Percentiles rank a stretch among this genome's conserved stretches.
These are phyloP conservation scores for Phocoena sinus DNA, from an alignment of 2,113 vertebrate species.

Conservation along the genomic window DNA sequence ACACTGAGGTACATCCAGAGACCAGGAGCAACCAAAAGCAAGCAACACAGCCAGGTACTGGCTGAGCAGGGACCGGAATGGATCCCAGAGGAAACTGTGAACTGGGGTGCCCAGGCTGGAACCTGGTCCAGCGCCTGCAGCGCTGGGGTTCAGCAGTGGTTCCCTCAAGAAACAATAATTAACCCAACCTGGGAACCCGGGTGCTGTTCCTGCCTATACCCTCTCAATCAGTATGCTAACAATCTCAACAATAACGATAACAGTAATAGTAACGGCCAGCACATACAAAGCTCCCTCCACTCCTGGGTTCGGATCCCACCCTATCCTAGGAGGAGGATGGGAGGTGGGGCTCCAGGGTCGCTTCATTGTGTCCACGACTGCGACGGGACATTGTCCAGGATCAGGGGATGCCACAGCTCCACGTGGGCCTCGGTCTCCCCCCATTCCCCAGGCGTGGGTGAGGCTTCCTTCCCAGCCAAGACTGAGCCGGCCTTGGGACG, in stretches of 20 bases:
- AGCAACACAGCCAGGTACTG: neutral
- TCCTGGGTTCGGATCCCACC: neutral
- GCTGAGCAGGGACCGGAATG: too few relatives aligned
- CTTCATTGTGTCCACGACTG: neutral
- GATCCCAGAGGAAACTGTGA: neutral
- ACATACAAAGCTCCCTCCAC: accelerated
- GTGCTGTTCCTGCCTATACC: neutral
- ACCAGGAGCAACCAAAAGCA: neutral
- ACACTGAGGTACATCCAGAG: neutral
- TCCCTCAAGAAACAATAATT: neutral
- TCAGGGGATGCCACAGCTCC: neutral
- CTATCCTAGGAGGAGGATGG: neutral
- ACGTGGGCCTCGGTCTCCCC: too few relatives aligned
- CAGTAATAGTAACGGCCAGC: neutral
- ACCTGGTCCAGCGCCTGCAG: neutral
- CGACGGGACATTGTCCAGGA: neutral
- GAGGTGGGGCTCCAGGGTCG: neutral
- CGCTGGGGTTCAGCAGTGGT: neutral
- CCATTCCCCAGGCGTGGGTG: neutral
- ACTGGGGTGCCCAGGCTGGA: neutral
- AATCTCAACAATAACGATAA: neutral
- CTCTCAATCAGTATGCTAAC: neutral
- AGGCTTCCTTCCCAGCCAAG: neutral
- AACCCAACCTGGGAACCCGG: neutral
- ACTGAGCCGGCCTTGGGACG: neutral